Base-by-base conservation (phyloP, 2,113 vertebrate species). In the Lamprotornis superbus region DNA sequence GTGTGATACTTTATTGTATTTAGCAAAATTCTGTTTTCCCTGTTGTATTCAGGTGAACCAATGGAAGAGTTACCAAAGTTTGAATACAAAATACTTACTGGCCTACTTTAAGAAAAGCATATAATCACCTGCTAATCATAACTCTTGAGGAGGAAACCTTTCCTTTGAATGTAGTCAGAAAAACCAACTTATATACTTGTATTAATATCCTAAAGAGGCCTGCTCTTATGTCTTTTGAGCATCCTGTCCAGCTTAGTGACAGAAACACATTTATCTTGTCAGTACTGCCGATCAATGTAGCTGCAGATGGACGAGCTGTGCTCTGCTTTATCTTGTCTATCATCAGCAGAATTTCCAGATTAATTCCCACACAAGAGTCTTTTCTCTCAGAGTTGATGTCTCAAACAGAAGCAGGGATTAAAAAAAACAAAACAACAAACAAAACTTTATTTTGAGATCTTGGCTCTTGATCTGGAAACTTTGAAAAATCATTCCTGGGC, bases 271-370 rank as follows among this genome's bases (percentile, higher is more conserved):
- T 94, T 90, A 57, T 90, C 91, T 56, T 90, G 81, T 84, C 74
- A 71, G 53, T 57, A 69, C 15, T 69, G 70, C 21, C 0, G 8
- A 96, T 61, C 59, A 85, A 33, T 82, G 50, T 24, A 82, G 56
- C 37, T 93, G 79, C 89, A 92, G 73, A 89, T 67, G 83, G 47
- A 67, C 4, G 64, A 83, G 50, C 37, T 92, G 57, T 85, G 61
- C 76, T 94, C 86, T 88, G 10, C 80, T 91, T 76, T 70, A 55
- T 82, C 74, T 91, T 6, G 3, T 73, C 75, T 90, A 67, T 87
- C 75, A 90, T 80, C 87, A 95, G 1, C 87, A 90, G 47, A 95
- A 90, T 93, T 93, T 87, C 55, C 63, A 87, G 78, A 73, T 94
- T 92, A 92, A 55, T 88, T 90, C 56, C 75, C 35, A 56, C 49